phyloP scores from a whole-genome alignment of 2,113 vertebrate genomes.

The Neolamprologus kungweensis region DNA sequence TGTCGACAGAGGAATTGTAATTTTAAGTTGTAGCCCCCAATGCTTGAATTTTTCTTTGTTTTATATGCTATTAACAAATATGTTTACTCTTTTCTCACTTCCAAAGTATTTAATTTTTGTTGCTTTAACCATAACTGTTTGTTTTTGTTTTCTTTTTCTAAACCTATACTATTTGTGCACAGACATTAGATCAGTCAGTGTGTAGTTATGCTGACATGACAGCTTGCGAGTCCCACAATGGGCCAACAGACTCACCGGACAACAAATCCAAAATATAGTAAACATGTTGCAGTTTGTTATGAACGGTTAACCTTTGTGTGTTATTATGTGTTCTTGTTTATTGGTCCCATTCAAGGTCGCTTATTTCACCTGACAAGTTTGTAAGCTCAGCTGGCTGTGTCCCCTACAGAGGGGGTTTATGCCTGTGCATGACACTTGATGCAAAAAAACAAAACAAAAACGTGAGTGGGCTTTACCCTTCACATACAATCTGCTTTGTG shows the following conservation, averaged over 20 bases:
- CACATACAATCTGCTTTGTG: not conserved
- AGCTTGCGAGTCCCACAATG: not conserved
- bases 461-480: not conserved
- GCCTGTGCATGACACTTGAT: not conserved
- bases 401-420: not conserved
- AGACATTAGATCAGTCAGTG: not conserved
- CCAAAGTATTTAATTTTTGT: not conserved
- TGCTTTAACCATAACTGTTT: conserved; percentile 4
- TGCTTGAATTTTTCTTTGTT: not conserved
- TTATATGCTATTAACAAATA: not conserved
- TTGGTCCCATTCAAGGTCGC: not conserved
- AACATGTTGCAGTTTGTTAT: not conserved
- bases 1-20: not conserved
- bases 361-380: not conserved
- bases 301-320: not conserved
- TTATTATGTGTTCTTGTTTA: not conserved
- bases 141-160: not conserved
- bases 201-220: not conserved
- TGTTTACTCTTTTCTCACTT: not conserved
- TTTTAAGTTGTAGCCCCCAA: not conserved
- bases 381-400: not conserved
- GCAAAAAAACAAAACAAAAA: not conserved
- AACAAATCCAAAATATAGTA: not conserved
- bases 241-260: not conserved
- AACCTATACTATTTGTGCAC: not conserved